Evolutionary conservation across 1,140 invertebrate genomes (phyloP), one percentile per base, ranked within the genome.

Genomic region (Dreissena polymorpha): DNA sequence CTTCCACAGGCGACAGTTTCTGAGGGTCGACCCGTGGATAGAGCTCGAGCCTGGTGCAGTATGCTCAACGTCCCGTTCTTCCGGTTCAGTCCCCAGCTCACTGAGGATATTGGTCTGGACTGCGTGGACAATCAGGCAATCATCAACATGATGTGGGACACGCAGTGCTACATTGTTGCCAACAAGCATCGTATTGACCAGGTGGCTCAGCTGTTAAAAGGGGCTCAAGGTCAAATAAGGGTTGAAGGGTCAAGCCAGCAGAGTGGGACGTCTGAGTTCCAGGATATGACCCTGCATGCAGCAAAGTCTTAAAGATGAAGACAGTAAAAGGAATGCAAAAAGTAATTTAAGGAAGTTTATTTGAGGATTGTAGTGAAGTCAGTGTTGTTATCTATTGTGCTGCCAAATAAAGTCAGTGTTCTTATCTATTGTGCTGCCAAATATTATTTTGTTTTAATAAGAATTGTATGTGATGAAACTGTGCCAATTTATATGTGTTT

Each of bases 141-240:
- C 0, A 96, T 98, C 39, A 95, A 97, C 83, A 96, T 98, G 95
- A 94, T 99, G 86, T 99, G 98, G 98, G 96, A 97, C 90, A 96
- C 97, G 2, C 97, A 97, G 91, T 96, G 95, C 0, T 98, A 97
- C 89, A 96, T 98, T 79, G 87, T 90, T 27, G 91, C 90, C 49
- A 91, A 93, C 75, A 83, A 88, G 69, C 72, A 89, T 25, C 85
- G 88, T 29, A 71, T 93, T 29, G 49, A 78, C 14, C 88, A 89
- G 77, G 84, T 93, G 13, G 89, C 87, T 18, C 81, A 85, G 16
- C 76, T 91, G 55, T 81, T 92, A 12, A 86, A 63, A 49, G 39
- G 39, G 39, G 76, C 65, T 70, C 60, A 16, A 70, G 23, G 29
- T 27, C 18, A 18, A 25, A 2, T 39, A 39, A 8, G 39, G 39